Conservation (phyloP, 2,113 vertebrate genomes). For the Podarcis raffonei region DNA sequence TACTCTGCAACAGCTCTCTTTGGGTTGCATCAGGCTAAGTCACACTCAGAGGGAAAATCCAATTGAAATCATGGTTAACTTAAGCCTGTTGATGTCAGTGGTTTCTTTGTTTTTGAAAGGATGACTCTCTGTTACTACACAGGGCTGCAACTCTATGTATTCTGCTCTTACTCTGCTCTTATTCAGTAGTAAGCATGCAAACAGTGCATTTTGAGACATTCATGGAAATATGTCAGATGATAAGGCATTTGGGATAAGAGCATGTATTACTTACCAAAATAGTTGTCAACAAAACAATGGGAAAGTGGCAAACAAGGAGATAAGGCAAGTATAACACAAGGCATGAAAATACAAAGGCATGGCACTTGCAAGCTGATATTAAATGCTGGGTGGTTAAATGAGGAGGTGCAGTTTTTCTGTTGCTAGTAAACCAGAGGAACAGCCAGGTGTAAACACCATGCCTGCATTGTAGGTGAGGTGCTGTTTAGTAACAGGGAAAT, state of each 20-base stretch:
- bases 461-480: conserved; percentile 44
- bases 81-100: background rate
- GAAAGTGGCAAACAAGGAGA: background rate
- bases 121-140: background rate
- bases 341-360: background rate
- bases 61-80: background rate
- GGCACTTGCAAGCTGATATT: background rate
- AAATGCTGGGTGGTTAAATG: background rate
- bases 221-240: background rate
- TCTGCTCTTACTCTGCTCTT: background rate
- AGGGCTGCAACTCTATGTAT: background rate
- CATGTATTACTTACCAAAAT: background rate
- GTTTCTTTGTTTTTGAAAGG: background rate
- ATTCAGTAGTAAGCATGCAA: background rate
- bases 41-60: too few species aligned
- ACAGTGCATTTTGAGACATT: background rate
- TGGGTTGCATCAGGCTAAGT: background rate
- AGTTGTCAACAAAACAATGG: background rate
- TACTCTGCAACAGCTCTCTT: background rate
- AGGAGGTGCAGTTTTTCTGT: background rate
- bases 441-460: background rate
- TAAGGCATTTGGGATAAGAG: background rate
- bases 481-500: conserved; percentile 43
- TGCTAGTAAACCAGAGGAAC: background rate
- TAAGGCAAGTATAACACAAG: background rate